Evolutionary conservation across 2,797 vertebrate genomes (phyloP), one percentile per base, ranked within the genome.

Genomic region (Tadarida brasiliensis): DNA sequence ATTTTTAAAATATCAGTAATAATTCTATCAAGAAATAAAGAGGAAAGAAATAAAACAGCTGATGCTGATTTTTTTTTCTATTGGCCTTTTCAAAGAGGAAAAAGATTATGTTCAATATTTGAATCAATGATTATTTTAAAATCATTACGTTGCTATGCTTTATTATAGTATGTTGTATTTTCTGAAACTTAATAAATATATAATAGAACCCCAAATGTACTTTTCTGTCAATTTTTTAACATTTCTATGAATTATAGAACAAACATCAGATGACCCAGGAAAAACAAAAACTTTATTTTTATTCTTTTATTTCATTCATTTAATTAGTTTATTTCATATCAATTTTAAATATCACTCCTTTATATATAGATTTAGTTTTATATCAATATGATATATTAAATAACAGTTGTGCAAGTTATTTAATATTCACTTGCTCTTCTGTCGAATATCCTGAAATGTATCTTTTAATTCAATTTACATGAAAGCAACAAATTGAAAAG

Each of bases 1-100:
- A 14, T 85, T 96, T 96, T 90, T 97, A 85, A 35, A 97, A 95
- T n/a, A 81, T 87, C 20, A 28, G 22, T 6, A 94, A 73, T 81
- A 54, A 91, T 19, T 95, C n/a, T 93, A 56, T 95, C 71, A 89
- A 97, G 92, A 61, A 22, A 54, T 54, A 87, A 16, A 84, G 30
- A 70, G 2, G 26, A 78, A 65, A 61, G 9, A 77, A 39, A 87
- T 6, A 86, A 86, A 11, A 30, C 2, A 65, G 77, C 20, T 94
- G 19, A 26, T 5, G 6, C 15, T 56, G 24, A 39, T 44, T 82
- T 12, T 82, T 82, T 77, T 74, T 63, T n/a, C 87, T 47, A n/a
- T 68, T 78, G 85, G 57, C 1, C 35, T 91, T 54, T 89, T 28
- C 8, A 33, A 71, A 78, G 89, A 93, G n/a, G 51, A 91, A 63